Evolutionary conservation across 2,797 vertebrate genomes (phyloP).

Genomic region (Columba guinea): DNA sequence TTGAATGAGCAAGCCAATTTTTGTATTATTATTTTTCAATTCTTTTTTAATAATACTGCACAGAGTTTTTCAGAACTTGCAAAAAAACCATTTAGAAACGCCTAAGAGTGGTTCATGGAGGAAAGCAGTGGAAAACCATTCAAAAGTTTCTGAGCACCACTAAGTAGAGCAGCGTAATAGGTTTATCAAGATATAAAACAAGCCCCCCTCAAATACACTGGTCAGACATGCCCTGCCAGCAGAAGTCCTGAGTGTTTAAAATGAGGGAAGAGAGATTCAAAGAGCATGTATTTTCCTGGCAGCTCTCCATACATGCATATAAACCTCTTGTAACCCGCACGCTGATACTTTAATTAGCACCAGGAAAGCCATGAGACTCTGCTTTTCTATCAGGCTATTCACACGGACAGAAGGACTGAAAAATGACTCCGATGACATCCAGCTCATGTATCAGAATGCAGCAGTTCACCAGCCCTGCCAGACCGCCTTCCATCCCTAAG

Average conservation of each 20-base stretch:
- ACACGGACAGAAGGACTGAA: neutral
- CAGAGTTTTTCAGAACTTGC: neutral
- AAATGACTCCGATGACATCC: neutral
- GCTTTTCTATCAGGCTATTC: neutral
- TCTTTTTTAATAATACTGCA: neutral
- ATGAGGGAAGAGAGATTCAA: neutral
- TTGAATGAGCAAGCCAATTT: neutral
- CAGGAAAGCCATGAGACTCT: neutral
- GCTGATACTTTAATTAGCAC: constrained; percentile 52
- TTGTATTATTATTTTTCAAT: no score
- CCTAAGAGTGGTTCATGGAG: neutral
- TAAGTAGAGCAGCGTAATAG: neutral
- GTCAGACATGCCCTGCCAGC: neutral
- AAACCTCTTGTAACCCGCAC: neutral
- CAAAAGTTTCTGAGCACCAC: neutral
- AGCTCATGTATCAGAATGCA: constrained; percentile 1
- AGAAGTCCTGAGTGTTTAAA: neutral
- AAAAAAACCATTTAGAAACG: neutral
- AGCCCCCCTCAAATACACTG: neutral
- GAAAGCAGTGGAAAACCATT: neutral
- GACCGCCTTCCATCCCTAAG: neutral
- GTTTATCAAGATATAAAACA: neutral
- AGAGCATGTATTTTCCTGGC: neutral
- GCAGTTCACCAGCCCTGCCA: neutral
- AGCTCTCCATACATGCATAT: neutral